Evolutionary conservation across 2,888 invertebrate genomes (phyloP).

Genomic region (Tenthredo livida): DNA sequence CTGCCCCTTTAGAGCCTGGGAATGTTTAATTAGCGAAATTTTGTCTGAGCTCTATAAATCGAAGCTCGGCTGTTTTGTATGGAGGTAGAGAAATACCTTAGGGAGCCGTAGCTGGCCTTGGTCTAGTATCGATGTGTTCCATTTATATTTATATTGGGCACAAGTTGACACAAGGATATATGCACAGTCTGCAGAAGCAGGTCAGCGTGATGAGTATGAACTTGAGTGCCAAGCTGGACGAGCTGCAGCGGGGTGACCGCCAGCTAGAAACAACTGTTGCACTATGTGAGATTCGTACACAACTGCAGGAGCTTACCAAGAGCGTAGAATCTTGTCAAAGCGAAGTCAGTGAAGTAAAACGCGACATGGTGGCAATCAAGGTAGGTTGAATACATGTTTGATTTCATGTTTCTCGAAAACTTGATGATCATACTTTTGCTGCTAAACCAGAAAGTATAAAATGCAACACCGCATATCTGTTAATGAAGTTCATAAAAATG

Average conservation of each 20-base stretch:
- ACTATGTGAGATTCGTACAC: conserved; percentile 94
- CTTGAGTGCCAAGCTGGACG: conserved; percentile 95
- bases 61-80: conserved; percentile 66
- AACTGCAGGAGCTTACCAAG: conserved; percentile 95
- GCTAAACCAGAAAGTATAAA: neutral
- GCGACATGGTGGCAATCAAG: conserved; percentile 97
- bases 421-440: neutral
- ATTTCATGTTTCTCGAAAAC: neutral
- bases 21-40: conserved; percentile 49
- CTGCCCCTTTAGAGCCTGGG: conserved; percentile 45
- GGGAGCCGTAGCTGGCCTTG: conserved; percentile 66
- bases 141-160: conserved; percentile 35
- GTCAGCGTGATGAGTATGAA: conserved; percentile 99
- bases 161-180: conserved; percentile 57
- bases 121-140: conserved; percentile 61
- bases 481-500: neutral
- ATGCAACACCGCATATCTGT: neutral
- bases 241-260: conserved; percentile 92
- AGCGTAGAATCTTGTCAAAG: conserved; percentile 97
- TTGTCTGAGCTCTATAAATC: conserved; percentile 58
- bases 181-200: conserved; percentile 95
- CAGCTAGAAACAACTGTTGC: conserved; percentile 96
- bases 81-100: conserved; percentile 63
- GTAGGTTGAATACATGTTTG: conserved; percentile 63
- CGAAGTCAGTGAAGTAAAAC: conserved; percentile 95